Percentiles rank a stretch among this genome's conserved stretches.
These are phyloP conservation scores for Ophion slaviceki DNA, from an alignment of 2,888 invertebrate genomes.

Conservation along the genomic window DNA sequence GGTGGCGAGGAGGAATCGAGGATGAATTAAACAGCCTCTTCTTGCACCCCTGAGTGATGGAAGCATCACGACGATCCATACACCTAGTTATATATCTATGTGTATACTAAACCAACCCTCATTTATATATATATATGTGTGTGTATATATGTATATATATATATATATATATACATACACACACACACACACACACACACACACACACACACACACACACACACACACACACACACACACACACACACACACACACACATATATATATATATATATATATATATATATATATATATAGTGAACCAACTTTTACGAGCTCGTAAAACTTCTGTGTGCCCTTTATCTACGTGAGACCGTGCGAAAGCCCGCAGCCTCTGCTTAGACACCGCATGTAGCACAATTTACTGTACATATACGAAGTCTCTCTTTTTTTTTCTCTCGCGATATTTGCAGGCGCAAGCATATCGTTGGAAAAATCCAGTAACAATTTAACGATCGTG, in stretches of 20 bases:
- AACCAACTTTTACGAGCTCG: conserved; percentile 67
- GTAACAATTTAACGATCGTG: conserved; percentile 64
- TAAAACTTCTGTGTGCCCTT: conserved; percentile 73
- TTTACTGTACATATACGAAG: not conserved
- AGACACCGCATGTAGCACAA: conserved; percentile 39
- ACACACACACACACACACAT: too few relatives aligned
- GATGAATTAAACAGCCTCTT: conserved; percentile 31
- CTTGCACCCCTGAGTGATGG: conserved; percentile 34
- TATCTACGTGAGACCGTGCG: conserved; percentile 74
- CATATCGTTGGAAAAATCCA: conserved; percentile 60
- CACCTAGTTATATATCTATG: conserved; percentile 11
- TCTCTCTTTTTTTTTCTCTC: conserved; percentile 37
- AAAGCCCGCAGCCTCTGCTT: conserved; percentile 45
- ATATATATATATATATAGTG: too few relatives aligned
- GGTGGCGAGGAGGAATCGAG: conserved; percentile 23
- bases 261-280: too few relatives aligned
- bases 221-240: too few relatives aligned
- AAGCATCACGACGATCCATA: conserved; percentile 34
- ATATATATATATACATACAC: not conserved
- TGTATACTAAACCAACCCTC: conserved; percentile 1
- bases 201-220: too few relatives aligned
- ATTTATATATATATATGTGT: not conserved
- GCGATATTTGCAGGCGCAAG: conserved; percentile 48
- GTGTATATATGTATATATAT: not conserved
- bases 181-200: too few relatives aligned